phyloP scores from a whole-genome alignment of 2,113 vertebrate species.

The Erythrolamprus reginae region DNA sequence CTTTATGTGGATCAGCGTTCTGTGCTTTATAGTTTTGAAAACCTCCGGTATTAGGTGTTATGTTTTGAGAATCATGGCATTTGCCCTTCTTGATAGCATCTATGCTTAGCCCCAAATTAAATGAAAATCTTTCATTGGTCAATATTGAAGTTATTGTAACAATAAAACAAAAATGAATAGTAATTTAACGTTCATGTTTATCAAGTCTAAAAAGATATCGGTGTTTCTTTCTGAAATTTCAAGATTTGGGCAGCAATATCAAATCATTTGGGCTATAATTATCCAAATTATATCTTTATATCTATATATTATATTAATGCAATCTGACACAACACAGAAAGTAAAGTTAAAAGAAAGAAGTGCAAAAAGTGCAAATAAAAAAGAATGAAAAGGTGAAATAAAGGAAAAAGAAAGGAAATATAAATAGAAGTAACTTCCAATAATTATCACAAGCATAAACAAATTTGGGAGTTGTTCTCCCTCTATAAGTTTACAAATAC shows the following conservation, averaged over 20 bases:
- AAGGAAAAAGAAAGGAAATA: not conserved
- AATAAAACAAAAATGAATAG: not conserved
- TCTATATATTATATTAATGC: not conserved
- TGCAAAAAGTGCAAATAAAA: not conserved
- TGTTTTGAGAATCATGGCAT: not conserved
- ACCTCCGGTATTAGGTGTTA: not conserved
- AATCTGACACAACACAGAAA: not conserved
- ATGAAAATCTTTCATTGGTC: not conserved
- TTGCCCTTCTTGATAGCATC: not conserved
- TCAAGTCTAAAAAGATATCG: not conserved
- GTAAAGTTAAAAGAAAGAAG: not conserved
- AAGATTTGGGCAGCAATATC: not conserved
- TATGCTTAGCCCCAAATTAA: not conserved
- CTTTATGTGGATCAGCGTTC: not conserved
- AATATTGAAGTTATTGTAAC: not conserved
- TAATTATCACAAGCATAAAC: not conserved
- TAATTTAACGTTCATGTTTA: not conserved
- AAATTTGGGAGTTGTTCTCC: not conserved
- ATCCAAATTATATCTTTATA: not conserved
- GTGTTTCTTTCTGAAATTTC: not conserved
- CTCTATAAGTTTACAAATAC: not conserved
- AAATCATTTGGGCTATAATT: not conserved
- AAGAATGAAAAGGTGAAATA: not conserved
- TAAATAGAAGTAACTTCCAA: not conserved
- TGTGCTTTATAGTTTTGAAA: not conserved